Conservation (phyloP, 1,140 invertebrate genomes). For the Drosophila busckii region DNA sequence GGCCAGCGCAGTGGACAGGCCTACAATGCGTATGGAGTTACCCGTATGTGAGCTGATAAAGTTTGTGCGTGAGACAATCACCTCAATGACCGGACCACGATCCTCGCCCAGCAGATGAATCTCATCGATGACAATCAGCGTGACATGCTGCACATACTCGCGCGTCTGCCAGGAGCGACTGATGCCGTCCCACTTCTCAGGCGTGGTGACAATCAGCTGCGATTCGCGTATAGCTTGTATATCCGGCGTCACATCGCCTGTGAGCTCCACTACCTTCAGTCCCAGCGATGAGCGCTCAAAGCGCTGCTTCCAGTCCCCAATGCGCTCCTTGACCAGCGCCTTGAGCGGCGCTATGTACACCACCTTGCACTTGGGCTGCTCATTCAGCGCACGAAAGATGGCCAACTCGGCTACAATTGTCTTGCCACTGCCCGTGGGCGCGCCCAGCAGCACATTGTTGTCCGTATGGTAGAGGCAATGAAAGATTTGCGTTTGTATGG, state of each 20-base stretch:
- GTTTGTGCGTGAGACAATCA: conserved; percentile 92
- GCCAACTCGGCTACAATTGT: conserved; percentile 99
- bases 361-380: conserved; percentile 91
- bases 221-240: conserved; percentile 89
- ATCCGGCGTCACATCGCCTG: conserved; percentile 97
- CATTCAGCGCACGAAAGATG: conserved; percentile 95
- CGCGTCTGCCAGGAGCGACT: conserved; percentile 98
- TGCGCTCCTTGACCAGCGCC: conserved; percentile 96
- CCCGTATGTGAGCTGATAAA: conserved; percentile 94
- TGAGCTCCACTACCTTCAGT: conserved; percentile 96
- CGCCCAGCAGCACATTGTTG: conserved; percentile 95
- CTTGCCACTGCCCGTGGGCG: conserved; percentile 99
- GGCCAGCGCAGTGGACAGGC: conserved; percentile 97
- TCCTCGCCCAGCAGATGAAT: conserved; percentile 97
- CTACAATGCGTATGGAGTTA: conserved; percentile 90
- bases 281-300: conserved; percentile 86
- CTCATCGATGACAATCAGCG: conserved; percentile 98
- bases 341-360: conserved; percentile 99
- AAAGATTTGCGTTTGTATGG: conserved; percentile 99
- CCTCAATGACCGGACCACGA: conserved; percentile 90
- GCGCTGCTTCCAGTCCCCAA: conserved; percentile 97
- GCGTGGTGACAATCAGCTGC: conserved; percentile 98
- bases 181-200: conserved; percentile 99
- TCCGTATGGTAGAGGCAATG: conserved; percentile 97
- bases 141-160: conserved; percentile 95